phyloP scores from a whole-genome alignment of 2,888 invertebrate genomes.

The Melangyna quadrimaculata region DNA sequence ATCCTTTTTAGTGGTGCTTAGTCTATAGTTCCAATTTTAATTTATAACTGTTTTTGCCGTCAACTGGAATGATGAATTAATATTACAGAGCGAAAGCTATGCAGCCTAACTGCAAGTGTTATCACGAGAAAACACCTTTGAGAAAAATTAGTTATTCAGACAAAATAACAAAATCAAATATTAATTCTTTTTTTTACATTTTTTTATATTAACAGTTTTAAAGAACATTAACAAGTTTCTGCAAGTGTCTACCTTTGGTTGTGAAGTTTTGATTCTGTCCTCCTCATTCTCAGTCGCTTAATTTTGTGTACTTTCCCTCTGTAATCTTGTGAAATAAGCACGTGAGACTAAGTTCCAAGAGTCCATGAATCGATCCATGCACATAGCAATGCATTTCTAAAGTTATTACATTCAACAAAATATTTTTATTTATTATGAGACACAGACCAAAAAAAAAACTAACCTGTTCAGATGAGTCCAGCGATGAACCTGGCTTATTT shows the following conservation, averaged over 20 bases:
- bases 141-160: too few relatives aligned
- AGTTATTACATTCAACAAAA: slow-evolving; percentile 74
- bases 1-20: too few relatives aligned
- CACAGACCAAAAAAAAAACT: slow-evolving; percentile 64
- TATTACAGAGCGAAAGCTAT: too few relatives aligned
- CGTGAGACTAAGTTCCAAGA: slow-evolving; percentile 96
- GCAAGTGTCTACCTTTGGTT: slow-evolving; percentile 23
- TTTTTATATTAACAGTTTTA: slow-evolving; percentile 2
- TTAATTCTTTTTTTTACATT: background rate
- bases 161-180: background rate
- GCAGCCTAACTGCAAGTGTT: too few relatives aligned
- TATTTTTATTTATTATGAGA: background rate
- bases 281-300: background rate
- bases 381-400: slow-evolving; percentile 98
- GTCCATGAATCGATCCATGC: slow-evolving; percentile 99
- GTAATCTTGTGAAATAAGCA: slow-evolving; percentile 92
- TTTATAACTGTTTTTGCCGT: too few relatives aligned
- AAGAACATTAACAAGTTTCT: slow-evolving; percentile 6
- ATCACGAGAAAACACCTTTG: too few relatives aligned
- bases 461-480: slow-evolving; percentile 95
- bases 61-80: too few relatives aligned
- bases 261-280: background rate
- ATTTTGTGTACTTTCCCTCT: slow-evolving; percentile 83
- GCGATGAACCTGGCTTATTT: slow-evolving; percentile 92
- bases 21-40: too few relatives aligned